Conservation (phyloP, 2,888 invertebrate species). For the Ophraella communa region DNA sequence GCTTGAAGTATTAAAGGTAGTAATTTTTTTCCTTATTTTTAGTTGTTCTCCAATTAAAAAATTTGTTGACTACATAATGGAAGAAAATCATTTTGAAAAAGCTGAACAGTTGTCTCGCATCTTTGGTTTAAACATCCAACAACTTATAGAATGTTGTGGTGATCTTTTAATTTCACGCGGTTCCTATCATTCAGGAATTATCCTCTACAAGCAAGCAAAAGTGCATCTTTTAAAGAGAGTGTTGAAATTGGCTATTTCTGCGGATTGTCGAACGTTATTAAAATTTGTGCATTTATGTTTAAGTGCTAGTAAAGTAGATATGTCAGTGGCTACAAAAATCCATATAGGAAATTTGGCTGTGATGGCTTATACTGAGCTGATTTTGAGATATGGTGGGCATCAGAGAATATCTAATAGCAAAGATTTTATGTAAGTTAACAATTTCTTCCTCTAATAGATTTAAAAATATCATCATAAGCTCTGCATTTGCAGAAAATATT, state of each 20-base stretch:
- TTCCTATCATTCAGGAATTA: slow-evolving; percentile 77
- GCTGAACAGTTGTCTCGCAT: slow-evolving; percentile 67
- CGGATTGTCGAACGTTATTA: slow-evolving; percentile 68
- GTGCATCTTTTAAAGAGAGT: slow-evolving; percentile 64
- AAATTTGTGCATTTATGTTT: slow-evolving; percentile 66
- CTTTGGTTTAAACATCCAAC: slow-evolving; percentile 69
- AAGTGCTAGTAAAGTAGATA: slow-evolving; percentile 63
- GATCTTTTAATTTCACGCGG: slow-evolving; percentile 79
- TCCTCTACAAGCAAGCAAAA: slow-evolving; percentile 75
- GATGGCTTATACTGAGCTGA: slow-evolving; percentile 69
- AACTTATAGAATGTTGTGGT: slow-evolving; percentile 78
- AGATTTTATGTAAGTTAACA: slow-evolving; percentile 65
- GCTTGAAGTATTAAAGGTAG: no score
- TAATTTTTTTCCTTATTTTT: slow-evolving; percentile 38
- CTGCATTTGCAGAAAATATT: no score
- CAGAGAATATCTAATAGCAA: slow-evolving; percentile 55
- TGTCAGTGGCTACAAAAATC: slow-evolving; percentile 67
- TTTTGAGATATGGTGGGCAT: slow-evolving; percentile 56
- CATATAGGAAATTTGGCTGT: slow-evolving; percentile 72
- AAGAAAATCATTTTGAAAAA: slow-evolving; percentile 63
- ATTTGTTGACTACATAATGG: slow-evolving; percentile 66
- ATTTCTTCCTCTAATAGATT: no score
- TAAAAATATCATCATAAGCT: no score
- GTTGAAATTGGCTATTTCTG: slow-evolving; percentile 66
- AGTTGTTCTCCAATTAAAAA: slow-evolving; percentile 61